A percentile compares a stretch with the other conserved stretches of the same genome.
These are phyloP conservation scores for Craniophora ligustri DNA, from an alignment of 2,888 invertebrate genomes.

Conservation along the genomic window DNA sequence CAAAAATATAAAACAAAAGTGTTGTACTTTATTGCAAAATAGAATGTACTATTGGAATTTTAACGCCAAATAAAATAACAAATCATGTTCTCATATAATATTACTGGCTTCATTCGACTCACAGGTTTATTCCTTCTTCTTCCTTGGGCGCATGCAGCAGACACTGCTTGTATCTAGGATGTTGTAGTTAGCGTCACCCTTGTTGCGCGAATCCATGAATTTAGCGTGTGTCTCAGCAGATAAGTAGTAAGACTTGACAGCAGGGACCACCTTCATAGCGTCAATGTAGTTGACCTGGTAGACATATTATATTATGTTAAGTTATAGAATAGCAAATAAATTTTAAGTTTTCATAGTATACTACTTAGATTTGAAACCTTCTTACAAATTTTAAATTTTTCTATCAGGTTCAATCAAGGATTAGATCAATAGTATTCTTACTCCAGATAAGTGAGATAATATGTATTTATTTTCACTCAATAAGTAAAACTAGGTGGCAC, in stretches of 20 bases:
- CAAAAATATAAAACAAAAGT: background rate
- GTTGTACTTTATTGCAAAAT: slow-evolving; percentile 40
- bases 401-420: no score
- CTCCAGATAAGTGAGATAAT: no score
- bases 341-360: no score
- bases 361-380: no score
- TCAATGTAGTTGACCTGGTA: slow-evolving; percentile 88
- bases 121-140: slow-evolving; percentile 73
- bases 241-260: slow-evolving; percentile 91
- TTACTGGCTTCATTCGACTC: background rate
- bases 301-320: slow-evolving; percentile 8
- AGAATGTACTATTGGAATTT: slow-evolving; percentile 23
- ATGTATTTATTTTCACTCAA: no score
- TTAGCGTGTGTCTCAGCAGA: slow-evolving; percentile 92
- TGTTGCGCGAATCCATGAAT: slow-evolving; percentile 90
- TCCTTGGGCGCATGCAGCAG: slow-evolving; percentile 83
- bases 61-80: slow-evolving; percentile 1
- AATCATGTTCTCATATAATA: slow-evolving; percentile 1
- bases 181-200: slow-evolving; percentile 92
- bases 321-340: no score
- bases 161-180: slow-evolving; percentile 85
- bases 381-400: no score
- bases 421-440: no score
- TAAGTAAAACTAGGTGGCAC: no score
- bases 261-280: slow-evolving; percentile 91